Percentiles rank a stretch among this genome's conserved stretches.
Conservation (phyloP, 2,888 invertebrate genomes). For the Xanthorhoe designata region DNA sequence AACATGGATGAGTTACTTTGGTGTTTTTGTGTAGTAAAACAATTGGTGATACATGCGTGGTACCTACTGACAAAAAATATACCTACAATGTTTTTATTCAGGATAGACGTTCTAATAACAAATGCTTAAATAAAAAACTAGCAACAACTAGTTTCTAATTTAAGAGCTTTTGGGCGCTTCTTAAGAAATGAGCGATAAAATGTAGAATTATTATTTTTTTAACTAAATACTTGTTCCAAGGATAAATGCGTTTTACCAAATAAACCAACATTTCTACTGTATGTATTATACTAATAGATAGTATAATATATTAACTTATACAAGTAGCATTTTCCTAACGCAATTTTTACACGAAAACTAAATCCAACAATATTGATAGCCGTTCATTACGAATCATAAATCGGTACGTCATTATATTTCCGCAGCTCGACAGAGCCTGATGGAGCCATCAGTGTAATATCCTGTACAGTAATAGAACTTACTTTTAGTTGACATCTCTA, state of each 20-base stretch:
- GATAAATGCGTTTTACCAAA: too few relatives aligned
- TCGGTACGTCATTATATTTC: slow-evolving; percentile 46
- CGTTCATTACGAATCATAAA: slow-evolving; percentile 40
- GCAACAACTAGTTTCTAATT: too few relatives aligned
- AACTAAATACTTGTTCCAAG: too few relatives aligned
- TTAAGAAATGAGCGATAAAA: too few relatives aligned
- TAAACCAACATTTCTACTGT: too few relatives aligned
- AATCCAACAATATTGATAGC: slow-evolving; percentile 23
- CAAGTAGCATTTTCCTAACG: background rate
- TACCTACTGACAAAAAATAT: too few relatives aligned
- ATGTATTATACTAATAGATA: too few relatives aligned
- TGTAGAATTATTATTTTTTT: background rate
- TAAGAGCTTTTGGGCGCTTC: too few relatives aligned
- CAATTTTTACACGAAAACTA: background rate
- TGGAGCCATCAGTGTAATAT: slow-evolving; percentile 61
- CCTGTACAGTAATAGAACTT: slow-evolving; percentile 55
- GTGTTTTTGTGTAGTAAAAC: background rate
- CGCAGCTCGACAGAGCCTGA: slow-evolving; percentile 45
- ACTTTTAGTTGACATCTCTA: slow-evolving; percentile 53
- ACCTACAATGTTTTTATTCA: too few relatives aligned
- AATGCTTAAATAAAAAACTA: too few relatives aligned
- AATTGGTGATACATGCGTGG: too few relatives aligned
- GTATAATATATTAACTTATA: background rate
- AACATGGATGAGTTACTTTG: slow-evolving; percentile 1
- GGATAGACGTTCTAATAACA: too few relatives aligned